These are phyloP conservation scores for Halcyon malimbica DNA, from an alignment of 2,113 vertebrate genomes.

Conservation along the genomic window DNA sequence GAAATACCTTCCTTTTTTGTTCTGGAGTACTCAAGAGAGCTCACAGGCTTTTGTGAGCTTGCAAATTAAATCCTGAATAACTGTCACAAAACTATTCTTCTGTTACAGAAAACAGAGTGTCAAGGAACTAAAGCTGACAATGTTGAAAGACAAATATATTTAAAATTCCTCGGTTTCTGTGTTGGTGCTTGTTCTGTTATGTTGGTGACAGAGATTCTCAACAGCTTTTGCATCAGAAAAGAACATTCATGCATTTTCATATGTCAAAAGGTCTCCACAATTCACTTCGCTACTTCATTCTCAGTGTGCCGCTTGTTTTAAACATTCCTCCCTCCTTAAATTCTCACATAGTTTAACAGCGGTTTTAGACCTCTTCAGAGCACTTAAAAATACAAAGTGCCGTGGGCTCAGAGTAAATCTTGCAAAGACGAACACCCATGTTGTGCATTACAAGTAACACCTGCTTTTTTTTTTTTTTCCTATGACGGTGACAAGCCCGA, in stretches of 20 bases:
- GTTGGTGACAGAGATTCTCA: conserved; percentile 44
- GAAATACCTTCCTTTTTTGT: neutral
- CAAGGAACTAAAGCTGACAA: conserved; percentile 32
- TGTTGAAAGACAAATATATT: neutral
- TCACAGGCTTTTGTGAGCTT: neutral
- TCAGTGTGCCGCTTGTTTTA: neutral
- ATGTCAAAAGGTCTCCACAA: conserved; percentile 34
- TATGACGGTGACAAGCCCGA: accelerated
- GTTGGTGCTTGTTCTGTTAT: neutral
- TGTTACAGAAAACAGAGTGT: conserved; percentile 32
- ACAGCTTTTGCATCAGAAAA: conserved; percentile 58
- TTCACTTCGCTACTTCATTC: neutral
- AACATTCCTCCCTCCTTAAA: neutral
- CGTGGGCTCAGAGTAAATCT: neutral
- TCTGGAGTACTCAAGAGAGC: neutral
- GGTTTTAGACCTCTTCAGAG: neutral
- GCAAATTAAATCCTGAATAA: conserved; percentile 21
- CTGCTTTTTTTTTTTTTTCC: neutral
- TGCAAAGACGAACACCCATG: neutral
- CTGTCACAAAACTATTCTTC: conserved; percentile 37
- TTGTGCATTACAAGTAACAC: neutral
- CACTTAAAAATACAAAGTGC: neutral
- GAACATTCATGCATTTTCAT: conserved; percentile 44
- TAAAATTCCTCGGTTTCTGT: neutral
- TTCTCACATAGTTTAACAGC: neutral